Base-by-base conservation (phyloP, 2,113 vertebrate species). In the Macrotus californicus region DNA sequence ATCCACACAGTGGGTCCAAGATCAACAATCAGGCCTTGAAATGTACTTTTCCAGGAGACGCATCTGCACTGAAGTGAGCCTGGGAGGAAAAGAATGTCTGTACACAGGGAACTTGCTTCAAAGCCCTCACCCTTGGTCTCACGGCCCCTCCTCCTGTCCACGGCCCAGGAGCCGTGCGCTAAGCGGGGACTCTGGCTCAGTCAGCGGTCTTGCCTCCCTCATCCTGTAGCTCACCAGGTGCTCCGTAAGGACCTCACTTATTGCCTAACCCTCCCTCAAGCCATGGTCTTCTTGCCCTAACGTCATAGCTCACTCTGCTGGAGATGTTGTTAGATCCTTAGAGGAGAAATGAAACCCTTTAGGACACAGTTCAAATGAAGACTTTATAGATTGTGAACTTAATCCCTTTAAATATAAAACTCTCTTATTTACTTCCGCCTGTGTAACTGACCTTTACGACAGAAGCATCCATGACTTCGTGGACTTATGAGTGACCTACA, bases 81-180 rank as follows among this genome's bases (percentile, higher is more conserved):
- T 29, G 34, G 56, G 18, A 56, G 77, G 50, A 64, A 92, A 69
- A 82, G 52, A 56, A 5, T 26, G 29, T 87, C 77, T 76, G 66
- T 29, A 94, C 66, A 67, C 73, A 88, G 84, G 61, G 46, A 72
- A 64, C 66, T 86, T n/a, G n/a, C 41, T 77, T 75, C n/a, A 6
- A 89, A 41, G 59, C 22, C 77, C 89, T 52, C 7, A 64, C 26
- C 56, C 14, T 34, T 41, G 56, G 22, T 67, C 56, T 43, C 48
- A n/a, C 13, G 29, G 43, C 39, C 75, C 56, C 12, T 5, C 0
- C 22, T 22, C 50, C 39, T 0, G 1, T 7, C 50, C 56, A 41
- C 6, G 24, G 46, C 54, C 9, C 3, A 7, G 48, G n/a, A 70
- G 7, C 39, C 14, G 0, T 0, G 12, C 11, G 50, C 41, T 18